A percentile compares a stretch with the other conserved stretches of the same genome.
phyloP scores from a whole-genome alignment of 2,888 invertebrate species.

The Ganaspis brasiliensis region DNA sequence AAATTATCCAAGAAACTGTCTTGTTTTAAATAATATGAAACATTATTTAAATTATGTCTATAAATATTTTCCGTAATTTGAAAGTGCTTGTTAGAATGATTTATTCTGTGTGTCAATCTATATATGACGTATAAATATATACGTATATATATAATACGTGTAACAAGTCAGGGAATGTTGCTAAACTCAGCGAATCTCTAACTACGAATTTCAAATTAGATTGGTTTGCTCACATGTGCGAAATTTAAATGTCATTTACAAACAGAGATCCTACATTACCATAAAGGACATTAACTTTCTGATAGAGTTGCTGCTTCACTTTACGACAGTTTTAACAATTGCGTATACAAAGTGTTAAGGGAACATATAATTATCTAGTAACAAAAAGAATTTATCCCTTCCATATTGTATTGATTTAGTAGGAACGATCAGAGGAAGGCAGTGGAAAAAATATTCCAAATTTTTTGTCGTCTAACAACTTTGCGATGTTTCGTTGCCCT shows the following conservation, averaged over 20 bases:
- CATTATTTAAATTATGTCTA: not conserved
- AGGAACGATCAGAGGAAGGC: too few relatives aligned
- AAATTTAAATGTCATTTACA: constrained; percentile 41
- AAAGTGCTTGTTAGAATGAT: not conserved
- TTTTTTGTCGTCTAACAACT: too few relatives aligned
- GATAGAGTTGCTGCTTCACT: constrained; percentile 26
- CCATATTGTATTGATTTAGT: too few relatives aligned
- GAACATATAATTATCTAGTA: too few relatives aligned
- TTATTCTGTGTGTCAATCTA: not conserved
- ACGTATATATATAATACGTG: not conserved
- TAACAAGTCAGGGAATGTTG: constrained; percentile 22
- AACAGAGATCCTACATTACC: constrained; percentile 29
- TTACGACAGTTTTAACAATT: constrained; percentile 31
- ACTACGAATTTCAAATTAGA: constrained; percentile 36
- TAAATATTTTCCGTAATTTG: not conserved
- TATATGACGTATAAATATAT: constrained; percentile 16
- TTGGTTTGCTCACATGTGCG: constrained; percentile 35
- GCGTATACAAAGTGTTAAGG: not conserved
- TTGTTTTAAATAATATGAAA: too few relatives aligned
- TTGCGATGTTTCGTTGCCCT: too few relatives aligned
- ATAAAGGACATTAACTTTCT: constrained; percentile 33
- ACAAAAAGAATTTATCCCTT: too few relatives aligned
- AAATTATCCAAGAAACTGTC: too few relatives aligned
- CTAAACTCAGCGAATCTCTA: constrained; percentile 24
- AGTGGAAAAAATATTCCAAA: too few relatives aligned